A percentile compares a stretch with the other conserved stretches of the same genome.
Conservation (phyloP, 2,888 invertebrate species). For the Tinea semifulvella region DNA sequence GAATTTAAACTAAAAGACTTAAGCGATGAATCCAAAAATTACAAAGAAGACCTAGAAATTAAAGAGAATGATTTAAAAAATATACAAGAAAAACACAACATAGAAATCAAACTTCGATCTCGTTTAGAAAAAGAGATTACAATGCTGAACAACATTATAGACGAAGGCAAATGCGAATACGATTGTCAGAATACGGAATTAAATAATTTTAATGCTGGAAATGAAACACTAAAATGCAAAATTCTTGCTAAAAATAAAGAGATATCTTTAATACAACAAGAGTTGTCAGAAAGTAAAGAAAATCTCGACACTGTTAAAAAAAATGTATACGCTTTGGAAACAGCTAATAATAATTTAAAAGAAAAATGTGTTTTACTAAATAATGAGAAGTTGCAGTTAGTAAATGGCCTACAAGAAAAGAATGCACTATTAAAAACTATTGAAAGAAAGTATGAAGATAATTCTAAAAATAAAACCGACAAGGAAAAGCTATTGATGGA, state of each 20-base stretch:
- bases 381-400: too few species aligned
- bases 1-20: not conserved
- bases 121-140: not conserved
- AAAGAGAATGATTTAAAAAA: not conserved
- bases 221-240: conserved; percentile 17
- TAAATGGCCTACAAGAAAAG: too few species aligned
- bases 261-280: not conserved
- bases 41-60: not conserved
- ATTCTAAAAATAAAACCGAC: too few species aligned
- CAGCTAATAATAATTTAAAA: too few species aligned
- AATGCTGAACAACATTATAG: not conserved
- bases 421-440: too few species aligned
- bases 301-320: conserved; percentile 24
- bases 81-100: not conserved
- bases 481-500: too few species aligned
- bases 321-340: conserved; percentile 27
- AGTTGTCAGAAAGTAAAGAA: not conserved
- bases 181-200: not conserved
- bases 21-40: too few species aligned
- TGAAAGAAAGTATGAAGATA: too few species aligned
- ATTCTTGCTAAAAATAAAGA: not conserved
- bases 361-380: too few species aligned
- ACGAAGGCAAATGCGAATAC: not conserved
- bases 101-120: not conserved
- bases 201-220: conserved; percentile 8